Base-by-base conservation (phyloP, 1,140 invertebrate genomes). In the Sitodiplosis mosellana region DNA sequence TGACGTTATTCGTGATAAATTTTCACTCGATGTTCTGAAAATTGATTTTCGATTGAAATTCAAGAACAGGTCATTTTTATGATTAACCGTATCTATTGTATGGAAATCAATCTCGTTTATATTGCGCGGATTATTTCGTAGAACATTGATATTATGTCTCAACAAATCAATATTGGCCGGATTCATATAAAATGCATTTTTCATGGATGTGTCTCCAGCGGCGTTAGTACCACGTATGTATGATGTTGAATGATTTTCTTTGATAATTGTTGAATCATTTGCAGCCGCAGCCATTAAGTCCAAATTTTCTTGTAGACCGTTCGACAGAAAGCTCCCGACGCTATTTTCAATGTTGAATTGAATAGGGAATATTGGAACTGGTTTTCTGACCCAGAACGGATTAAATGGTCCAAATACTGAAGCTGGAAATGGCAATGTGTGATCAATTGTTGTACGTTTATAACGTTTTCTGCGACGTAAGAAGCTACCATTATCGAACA, bases 401-500 rank as follows among this genome's bases (percentile, higher is more conserved):
- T 69, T 59, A 15, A 64, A 49, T 40, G 68, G 57, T 37, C 65
- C 52, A 55, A 63, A 59, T 5, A 63, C 51, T 53, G 55, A 51
- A 54, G 67, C 45, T 37, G 61, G 56, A 65, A 71, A 55, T n/a
- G 61, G 61, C 62, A 59, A 50, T 40, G 59, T 50, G 52, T 67
- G 56, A 63, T 66, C 59, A 51, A 68, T 54, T 51, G 65, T 76
- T 8, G 86, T 83, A 42, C 91, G 69, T 63, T 96, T 97, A 69
- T 93, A 99, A 19, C 95, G 74, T 67, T 99, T 99, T 46, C 95
- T 67, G 17, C 95, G 73, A 4, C 95, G 66, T 38, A 99, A 69
- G 60, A 99, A 99, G 59, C 87, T 93, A 0, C 96, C 96, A 63
- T 99, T 99, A 61, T 99, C 95, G 59, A 99, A 99, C 96, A 99